A percentile compares a stretch with the other conserved stretches of the same genome.
phyloP scores from a whole-genome alignment of 1,140 invertebrate species.

The Orchesella cincta region DNA sequence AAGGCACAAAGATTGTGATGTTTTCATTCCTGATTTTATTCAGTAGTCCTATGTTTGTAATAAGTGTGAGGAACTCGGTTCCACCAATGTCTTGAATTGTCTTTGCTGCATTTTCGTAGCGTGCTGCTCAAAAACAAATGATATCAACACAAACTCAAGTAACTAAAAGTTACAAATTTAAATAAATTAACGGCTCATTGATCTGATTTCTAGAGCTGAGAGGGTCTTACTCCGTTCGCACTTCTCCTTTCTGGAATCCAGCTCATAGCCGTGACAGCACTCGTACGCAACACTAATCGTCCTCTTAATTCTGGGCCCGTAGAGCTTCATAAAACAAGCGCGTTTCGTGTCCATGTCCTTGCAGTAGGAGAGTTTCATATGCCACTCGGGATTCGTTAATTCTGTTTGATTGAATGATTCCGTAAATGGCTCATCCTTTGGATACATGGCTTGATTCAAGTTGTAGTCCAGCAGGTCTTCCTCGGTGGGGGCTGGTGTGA shows the following conservation, averaged over 20 bases:
- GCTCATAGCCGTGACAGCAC: slow-evolving; percentile 64
- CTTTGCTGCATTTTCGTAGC: slow-evolving; percentile 51
- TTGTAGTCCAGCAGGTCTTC: slow-evolving; percentile 49
- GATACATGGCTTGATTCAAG: slow-evolving; percentile 50
- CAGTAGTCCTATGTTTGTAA: slow-evolving; percentile 57
- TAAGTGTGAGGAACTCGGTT: slow-evolving; percentile 61
- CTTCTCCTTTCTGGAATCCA: slow-evolving; percentile 56
- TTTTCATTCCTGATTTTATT: slow-evolving; percentile 56
- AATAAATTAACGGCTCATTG: too few relatives aligned
- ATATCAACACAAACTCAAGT: too few relatives aligned
- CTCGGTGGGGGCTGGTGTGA: neutral
- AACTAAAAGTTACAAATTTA: too few relatives aligned
- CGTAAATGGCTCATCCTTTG: slow-evolving; percentile 55
- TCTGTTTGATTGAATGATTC: neutral
- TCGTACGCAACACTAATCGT: slow-evolving; percentile 56
- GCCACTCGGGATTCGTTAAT: slow-evolving; percentile 28
- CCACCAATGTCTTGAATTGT: slow-evolving; percentile 61
- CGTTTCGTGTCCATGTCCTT: slow-evolving; percentile 62
- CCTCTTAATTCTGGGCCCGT: slow-evolving; percentile 34
- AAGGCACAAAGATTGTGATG: slow-evolving; percentile 63
- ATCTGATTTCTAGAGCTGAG: too few relatives aligned
- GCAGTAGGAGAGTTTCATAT: slow-evolving; percentile 59
- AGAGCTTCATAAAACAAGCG: slow-evolving; percentile 58
- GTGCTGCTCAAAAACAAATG: too few relatives aligned
- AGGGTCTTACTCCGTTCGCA: slow-evolving; percentile 58